A percentile compares a stretch with the other conserved stretches of the same genome.
phyloP scores from a whole-genome alignment of 2,888 invertebrate species.

The Synergus japonicus region DNA sequence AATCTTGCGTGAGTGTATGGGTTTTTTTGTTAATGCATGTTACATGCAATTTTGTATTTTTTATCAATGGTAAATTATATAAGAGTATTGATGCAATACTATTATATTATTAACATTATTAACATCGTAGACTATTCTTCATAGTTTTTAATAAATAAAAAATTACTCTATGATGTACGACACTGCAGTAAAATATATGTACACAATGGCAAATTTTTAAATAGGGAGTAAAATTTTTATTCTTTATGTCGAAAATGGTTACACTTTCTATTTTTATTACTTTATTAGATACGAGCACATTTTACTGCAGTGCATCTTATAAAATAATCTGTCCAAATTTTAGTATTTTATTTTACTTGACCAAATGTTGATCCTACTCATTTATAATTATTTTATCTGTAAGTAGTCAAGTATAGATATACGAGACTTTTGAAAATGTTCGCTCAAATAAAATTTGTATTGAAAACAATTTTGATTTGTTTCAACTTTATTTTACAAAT shows the following conservation, averaged over 20 bases:
- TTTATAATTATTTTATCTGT: constrained; percentile 33
- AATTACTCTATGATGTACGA: constrained; percentile 23
- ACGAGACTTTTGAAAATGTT: constrained; percentile 39
- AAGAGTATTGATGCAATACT: constrained; percentile 35
- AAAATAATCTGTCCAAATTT: constrained; percentile 31
- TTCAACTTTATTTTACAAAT: neutral
- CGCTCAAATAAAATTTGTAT: constrained; percentile 41
- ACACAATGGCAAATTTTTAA: neutral
- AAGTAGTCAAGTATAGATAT: constrained; percentile 39
- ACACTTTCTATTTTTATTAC: constrained; percentile 13
- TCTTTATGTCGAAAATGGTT: neutral
- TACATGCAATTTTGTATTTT: constrained; percentile 46
- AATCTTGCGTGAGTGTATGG: constrained; percentile 41
- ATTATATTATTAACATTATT: constrained; percentile 41
- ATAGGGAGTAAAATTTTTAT: neutral
- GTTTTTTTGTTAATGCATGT: constrained; percentile 23
- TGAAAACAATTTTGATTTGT: constrained; percentile 1
- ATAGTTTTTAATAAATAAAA: constrained; percentile 55
- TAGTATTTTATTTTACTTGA: constrained; percentile 33
- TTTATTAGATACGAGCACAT: constrained; percentile 10
- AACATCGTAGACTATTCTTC: constrained; percentile 49
- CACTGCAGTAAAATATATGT: constrained; percentile 30
- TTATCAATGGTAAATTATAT: constrained; percentile 43
- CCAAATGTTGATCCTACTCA: constrained; percentile 26
- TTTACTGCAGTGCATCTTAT: constrained; percentile 31